Base-by-base conservation (phyloP, 2,888 invertebrate species). In the Rhagophthalmus giganteus region DNA sequence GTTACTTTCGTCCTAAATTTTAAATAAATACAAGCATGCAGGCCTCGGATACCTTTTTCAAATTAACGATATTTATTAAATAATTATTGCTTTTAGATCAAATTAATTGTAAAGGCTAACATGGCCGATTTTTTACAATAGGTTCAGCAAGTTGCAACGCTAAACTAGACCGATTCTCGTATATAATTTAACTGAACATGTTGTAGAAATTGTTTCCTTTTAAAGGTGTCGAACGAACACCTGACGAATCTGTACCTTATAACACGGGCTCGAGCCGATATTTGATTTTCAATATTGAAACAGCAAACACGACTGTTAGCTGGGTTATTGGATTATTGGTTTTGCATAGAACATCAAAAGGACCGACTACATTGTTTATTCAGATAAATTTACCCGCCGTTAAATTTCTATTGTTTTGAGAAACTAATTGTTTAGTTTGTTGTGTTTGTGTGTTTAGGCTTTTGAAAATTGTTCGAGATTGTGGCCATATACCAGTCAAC, bases 341-440 rank as follows among this genome's bases (percentile, higher is more conserved):
- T 47, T 12, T 33, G 49, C 32, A 44, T 38, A 38, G 33, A 50
- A 49, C 39, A 38, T 54, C 54, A 54, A 54, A 54, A 39, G 39
- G 13, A 25, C 54, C 54, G 54, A 15, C 38, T 15, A 34, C 47
- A 30, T 24, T 54, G 44, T 54, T 54, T 54, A 33, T 41, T 25
- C 37, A 15, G 27, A 40, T 31, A 39, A 27, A 46, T 52, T 41
- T 46, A 35, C 25, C 26, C 41, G 40, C 37, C 47, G 46, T 47
- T 52, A 46, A 41, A 52, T 46, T 49, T 41, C 46, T 42, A 52
- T 52, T 52, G 52, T 52, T 52, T 52, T 37, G 14, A 31, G 26
- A 16, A 52, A 45, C 31, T 39, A 41, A 34, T 46, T 28, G 45
- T 40, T 34, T 45, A 16, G 7, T 27, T 44, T 50, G 32, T 28